These are phyloP conservation scores for Aricia agestis DNA, from an alignment of 1,140 invertebrate species.

Conservation along the genomic window DNA sequence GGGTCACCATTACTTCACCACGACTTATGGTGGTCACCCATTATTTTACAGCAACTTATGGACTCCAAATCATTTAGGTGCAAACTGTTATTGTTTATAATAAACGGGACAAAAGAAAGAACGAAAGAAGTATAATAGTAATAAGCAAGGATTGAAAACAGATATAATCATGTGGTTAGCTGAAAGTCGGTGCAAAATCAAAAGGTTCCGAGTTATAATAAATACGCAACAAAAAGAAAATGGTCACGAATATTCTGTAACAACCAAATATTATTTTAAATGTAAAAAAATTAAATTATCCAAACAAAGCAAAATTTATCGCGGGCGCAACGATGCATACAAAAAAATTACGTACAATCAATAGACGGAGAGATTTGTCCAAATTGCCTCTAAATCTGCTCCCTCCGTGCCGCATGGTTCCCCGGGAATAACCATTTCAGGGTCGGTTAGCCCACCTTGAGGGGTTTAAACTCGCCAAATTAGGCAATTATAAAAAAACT, in stretches of 20 bases:
- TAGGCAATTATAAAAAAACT: constrained; percentile 42
- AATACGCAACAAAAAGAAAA: no score
- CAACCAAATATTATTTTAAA: no score
- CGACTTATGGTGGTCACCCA: neutral
- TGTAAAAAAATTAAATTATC: neutral
- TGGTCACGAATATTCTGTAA: no score
- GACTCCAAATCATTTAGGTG: neutral
- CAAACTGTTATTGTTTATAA: neutral
- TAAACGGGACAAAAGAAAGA: neutral
- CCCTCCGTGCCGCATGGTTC: constrained; percentile 40
- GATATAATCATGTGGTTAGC: no score
- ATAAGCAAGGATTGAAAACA: no score
- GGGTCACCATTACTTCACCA: neutral
- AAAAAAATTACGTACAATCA: constrained; percentile 60
- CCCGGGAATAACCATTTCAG: constrained; percentile 61
- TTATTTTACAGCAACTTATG: neutral
- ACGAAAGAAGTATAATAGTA: no score
- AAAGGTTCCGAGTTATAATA: no score
- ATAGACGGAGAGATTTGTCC: constrained; percentile 48
- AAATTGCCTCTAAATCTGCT: constrained; percentile 59
- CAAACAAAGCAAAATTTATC: constrained; percentile 30
- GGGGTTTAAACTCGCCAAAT: constrained; percentile 54
- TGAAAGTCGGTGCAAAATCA: no score
- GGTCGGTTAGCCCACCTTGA: constrained; percentile 57
- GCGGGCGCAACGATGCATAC: constrained; percentile 47